These are phyloP conservation scores for Lasioglossum leucozonium DNA, from an alignment of 2,888 invertebrate genomes.

Conservation along the genomic window DNA sequence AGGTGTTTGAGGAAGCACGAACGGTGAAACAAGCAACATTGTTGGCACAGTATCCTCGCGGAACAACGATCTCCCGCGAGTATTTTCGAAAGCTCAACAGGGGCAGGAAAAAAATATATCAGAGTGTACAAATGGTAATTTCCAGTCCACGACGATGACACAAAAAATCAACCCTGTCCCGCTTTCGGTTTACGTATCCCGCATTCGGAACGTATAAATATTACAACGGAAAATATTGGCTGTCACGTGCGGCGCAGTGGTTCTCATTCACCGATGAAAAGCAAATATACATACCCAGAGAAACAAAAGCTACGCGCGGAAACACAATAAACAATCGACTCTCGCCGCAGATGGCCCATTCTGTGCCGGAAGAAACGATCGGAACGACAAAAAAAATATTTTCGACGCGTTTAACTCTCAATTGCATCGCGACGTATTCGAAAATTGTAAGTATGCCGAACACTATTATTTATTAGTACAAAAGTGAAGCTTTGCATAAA, in stretches of 20 bases:
- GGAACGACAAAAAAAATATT: background rate
- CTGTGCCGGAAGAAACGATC: background rate
- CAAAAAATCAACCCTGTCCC: constrained; percentile 15
- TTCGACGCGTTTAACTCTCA: background rate
- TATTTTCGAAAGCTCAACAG: background rate
- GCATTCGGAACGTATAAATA: background rate
- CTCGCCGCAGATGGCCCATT: background rate
- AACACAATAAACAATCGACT: constrained; percentile 2
- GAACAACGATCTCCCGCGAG: background rate
- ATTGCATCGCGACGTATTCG: background rate
- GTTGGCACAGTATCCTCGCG: background rate
- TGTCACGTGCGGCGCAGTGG: background rate
- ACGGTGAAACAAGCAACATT: background rate
- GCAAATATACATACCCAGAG: background rate
- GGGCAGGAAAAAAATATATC: background rate
- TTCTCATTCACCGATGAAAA: constrained; percentile 7
- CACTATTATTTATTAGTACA: background rate
- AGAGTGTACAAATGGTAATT: background rate
- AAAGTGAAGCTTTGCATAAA: no score
- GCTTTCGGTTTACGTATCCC: constrained; percentile 1
- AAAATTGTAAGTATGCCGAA: background rate
- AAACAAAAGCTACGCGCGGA: background rate
- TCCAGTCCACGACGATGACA: background rate
- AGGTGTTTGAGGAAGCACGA: background rate
- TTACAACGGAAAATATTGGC: constrained; percentile 10